Base-by-base conservation (phyloP, 2,888 invertebrate species). In the Strigamia crassipes region DNA sequence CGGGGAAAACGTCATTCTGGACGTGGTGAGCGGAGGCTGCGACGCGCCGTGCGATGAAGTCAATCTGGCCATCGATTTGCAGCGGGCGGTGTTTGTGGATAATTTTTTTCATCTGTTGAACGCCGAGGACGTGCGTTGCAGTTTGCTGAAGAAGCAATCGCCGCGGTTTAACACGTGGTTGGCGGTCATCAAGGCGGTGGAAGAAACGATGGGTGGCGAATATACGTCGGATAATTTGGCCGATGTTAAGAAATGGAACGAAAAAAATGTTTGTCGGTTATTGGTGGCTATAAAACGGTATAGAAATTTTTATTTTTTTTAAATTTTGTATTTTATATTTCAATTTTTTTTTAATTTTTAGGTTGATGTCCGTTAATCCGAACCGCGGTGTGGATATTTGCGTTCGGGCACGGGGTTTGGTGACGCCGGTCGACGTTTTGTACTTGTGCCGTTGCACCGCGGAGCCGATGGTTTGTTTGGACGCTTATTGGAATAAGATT, bases 81-180 rank as follows among this genome's bases (percentile, higher is more conserved):
- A 41, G 23, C 13, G 80, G 5, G 80, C 80, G 15, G 46, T n/a
- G 21, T 80, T 80, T 46, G 51, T 80, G 9, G 41, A 1, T 21
- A 41, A 46, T 21, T 80, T 42, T 31, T 80, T 80, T 51, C 80
- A 80, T 46, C 80, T 80, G 10, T 51, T 80, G 23, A 23, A 80
- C 51, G 9, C 46, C 12, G 51, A 80, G 13, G 51, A 80, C 1
- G 13, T 13, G 27, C 31, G 23, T 13, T 12, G 73, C 15, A 73
- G 27, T 73, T 73, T 73, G 18, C 13, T 73, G 73, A 27, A 23
- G 18, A 31, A 73, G 15, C 13, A 5, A 4, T 31, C 31, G 13
- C 73, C 73, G 27, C 15, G 73, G 23, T 73, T 73, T 18, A 23
- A 73, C 2, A 73, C 73, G 15, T 73, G 73, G 73, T 27, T 13